These are phyloP conservation scores for Coracias cyanogaster DNA, from an alignment of 2,797 vertebrate species.

Conservation along the genomic window DNA sequence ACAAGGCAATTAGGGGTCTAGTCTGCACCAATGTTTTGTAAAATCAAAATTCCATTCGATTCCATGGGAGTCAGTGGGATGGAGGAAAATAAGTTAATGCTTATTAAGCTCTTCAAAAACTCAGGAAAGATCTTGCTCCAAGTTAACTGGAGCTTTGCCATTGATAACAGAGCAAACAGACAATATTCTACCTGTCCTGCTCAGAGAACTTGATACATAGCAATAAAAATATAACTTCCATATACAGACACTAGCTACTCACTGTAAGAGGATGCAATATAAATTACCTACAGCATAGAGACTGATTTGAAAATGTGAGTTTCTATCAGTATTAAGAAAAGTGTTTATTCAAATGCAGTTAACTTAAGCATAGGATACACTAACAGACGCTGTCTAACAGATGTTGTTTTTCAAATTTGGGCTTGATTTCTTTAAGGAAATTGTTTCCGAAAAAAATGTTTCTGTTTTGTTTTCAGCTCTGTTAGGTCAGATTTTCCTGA, in stretches of 20 bases:
- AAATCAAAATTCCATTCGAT: background rate
- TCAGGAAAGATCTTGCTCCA: background rate
- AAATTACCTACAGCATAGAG: background rate
- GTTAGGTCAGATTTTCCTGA: background rate
- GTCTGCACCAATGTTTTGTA: background rate
- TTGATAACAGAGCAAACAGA: background rate
- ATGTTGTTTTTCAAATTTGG: background rate
- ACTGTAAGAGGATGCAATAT: background rate
- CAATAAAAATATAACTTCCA: background rate
- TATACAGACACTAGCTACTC: background rate
- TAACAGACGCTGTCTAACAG: background rate
- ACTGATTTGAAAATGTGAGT: background rate
- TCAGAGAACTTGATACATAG: background rate
- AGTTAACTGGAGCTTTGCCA: background rate
- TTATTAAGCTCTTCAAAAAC: background rate
- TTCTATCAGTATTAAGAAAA: background rate
- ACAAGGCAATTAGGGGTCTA: background rate
- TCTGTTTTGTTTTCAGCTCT: background rate
- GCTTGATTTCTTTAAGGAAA: background rate
- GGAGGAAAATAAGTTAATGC: background rate
- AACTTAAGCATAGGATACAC: background rate
- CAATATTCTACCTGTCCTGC: background rate
- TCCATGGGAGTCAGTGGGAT: background rate
- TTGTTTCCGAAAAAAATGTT: background rate
- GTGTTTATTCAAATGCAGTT: background rate